Evolutionary conservation across 2,888 invertebrate species (phyloP), one percentile per base, ranked within the genome.

Genomic region (Nomada fucata): DNA sequence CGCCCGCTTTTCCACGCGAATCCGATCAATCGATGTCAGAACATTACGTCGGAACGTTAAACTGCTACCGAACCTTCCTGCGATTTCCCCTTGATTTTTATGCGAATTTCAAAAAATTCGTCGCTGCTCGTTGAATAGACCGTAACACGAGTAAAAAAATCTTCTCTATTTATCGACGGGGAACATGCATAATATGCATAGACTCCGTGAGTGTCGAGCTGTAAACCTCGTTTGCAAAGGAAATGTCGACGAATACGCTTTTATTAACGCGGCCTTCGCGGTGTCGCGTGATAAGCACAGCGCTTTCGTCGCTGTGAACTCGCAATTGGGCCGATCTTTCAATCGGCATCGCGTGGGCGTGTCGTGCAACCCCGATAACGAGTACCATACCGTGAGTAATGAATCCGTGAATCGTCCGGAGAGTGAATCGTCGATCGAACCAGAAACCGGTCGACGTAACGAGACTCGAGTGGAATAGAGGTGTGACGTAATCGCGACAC

Each of bases 361-460:
- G 60, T 69, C 74, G 53, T 18, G 50, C 42, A 67, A 13, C 55
- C 15, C 23, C 36, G 85, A 85, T 85, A 85, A 83, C 74, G 67
- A 77, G 70, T 47, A 47, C 26, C 23, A 63, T 53, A 42, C 23
- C 44, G 52, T 29, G 68, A 71, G 61, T 68, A 70, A 79, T 63
- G 82, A 68, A 74, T 72, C 29, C 20, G 52, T 11, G 20, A 57
- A 59, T 29, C 59, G 42, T 44, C n/a, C 29, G 61, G 23, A 65
- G 29, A 44, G 50, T n/a, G 44, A 20, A 20, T 47, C n/a, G 18
- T 0, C 26, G 42, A 50, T 52, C 69, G 60, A 79, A 72, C n/a
- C 53, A 2, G 52, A 44, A 44, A 64, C 53, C 55, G 15, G 26
- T 55, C 23, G 42, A 47, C 50, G 29, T 64, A 64, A 80, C 57